Evolutionary conservation across 2,888 invertebrate genomes (phyloP).

Genomic region (Ametastegia equiseti): DNA sequence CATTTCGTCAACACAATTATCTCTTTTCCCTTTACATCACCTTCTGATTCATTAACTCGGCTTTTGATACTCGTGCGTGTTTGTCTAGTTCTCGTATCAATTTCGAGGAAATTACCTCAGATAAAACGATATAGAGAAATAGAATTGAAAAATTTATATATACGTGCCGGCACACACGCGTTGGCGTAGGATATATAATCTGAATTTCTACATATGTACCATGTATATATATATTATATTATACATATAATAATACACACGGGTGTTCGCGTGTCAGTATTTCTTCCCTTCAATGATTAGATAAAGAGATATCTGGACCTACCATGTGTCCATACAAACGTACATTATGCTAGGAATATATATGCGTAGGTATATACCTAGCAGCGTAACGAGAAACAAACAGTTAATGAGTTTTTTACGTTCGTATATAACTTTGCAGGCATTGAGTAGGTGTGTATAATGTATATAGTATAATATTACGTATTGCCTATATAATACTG

Average conservation of each 20-base stretch:
- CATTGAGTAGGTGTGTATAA: background rate
- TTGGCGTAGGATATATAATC: too few relatives aligned
- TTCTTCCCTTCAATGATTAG: too few relatives aligned
- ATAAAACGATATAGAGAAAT: background rate
- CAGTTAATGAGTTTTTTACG: conserved; percentile 6
- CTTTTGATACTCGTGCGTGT: too few relatives aligned
- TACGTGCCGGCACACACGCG: background rate
- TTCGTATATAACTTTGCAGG: background rate
- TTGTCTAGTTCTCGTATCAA: background rate
- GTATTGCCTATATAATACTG: too few relatives aligned
- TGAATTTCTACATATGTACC: too few relatives aligned
- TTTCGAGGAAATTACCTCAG: conserved; percentile 26
- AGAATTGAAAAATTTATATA: background rate
- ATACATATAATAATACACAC: too few relatives aligned
- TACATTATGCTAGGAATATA: too few relatives aligned
- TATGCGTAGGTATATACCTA: background rate
- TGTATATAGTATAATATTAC: background rate
- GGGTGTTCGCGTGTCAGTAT: too few relatives aligned
- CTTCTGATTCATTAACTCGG: conserved; percentile 3
- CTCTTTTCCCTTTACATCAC: background rate
- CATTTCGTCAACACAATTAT: background rate
- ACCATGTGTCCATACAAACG: too few relatives aligned
- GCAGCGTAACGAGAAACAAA: background rate
- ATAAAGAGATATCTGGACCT: too few relatives aligned
- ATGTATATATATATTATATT: too few relatives aligned